Percentiles rank a stretch among this genome's conserved stretches.
Evolutionary conservation across 2,797 vertebrate species (phyloP).

Genomic region (Takifugu ocellatus): DNA sequence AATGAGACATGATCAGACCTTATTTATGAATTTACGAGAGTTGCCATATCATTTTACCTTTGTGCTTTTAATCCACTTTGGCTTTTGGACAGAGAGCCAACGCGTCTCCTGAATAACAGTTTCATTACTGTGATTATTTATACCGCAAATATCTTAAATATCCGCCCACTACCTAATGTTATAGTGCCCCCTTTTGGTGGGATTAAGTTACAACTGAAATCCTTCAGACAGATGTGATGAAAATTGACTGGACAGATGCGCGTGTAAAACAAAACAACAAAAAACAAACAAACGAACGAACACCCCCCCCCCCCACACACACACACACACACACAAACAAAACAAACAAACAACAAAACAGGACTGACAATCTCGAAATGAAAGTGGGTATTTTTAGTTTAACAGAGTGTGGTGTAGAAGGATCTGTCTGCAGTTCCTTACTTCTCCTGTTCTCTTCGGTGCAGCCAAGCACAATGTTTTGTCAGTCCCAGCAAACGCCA

Average conservation of each 20-base stretch:
- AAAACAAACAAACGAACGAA: too few species aligned
- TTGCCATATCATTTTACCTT: too few species aligned
- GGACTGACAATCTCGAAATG: conserved; percentile 14
- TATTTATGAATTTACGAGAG: too few species aligned
- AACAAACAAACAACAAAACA: too few species aligned
- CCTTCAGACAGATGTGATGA: neutral
- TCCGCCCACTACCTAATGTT: conserved; percentile 15
- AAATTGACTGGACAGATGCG: conserved; percentile 2
- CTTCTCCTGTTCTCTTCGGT: conserved; percentile 17
- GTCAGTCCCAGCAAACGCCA: conserved; percentile 13
- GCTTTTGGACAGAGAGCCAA: too few species aligned
- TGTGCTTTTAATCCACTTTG: too few species aligned
- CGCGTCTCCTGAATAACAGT: too few species aligned
- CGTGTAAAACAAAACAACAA: neutral
- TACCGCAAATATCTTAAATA: conserved; percentile 4
- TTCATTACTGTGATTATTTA: neutral
- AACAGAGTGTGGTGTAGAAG: too few species aligned
- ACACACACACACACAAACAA: too few species aligned
- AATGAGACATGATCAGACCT: too few species aligned
- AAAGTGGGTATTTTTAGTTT: conserved; percentile 1
- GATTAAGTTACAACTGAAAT: neutral
- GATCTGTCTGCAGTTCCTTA: conserved; percentile 9
- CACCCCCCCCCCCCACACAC: too few species aligned
- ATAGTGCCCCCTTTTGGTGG: conserved; percentile 62
- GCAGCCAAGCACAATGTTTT: conserved; percentile 25